A percentile compares a stretch with the other conserved stretches of the same genome.
Conservation (phyloP, 2,888 invertebrate species). For the Selenia dentaria region DNA sequence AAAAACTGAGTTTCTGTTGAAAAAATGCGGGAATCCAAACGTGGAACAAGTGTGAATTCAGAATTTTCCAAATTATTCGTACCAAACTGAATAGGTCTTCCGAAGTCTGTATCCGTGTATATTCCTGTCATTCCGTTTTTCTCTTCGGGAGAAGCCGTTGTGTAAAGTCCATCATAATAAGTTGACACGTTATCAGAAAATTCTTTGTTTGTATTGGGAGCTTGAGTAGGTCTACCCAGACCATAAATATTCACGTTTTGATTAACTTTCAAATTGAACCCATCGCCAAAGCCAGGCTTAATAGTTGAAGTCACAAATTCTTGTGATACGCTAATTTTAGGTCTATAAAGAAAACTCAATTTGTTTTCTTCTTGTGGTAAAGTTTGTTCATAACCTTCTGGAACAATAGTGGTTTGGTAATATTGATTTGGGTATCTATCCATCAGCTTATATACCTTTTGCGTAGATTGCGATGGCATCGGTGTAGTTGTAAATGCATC, state of each 20-base stretch:
- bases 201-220: background rate
- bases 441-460: background rate
- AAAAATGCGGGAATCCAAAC: background rate
- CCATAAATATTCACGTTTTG: slow-evolving; percentile 21
- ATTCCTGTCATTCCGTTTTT: background rate
- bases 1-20: background rate
- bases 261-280: slow-evolving; percentile 12
- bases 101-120: background rate
- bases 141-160: background rate
- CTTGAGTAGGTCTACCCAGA: slow-evolving; percentile 7
- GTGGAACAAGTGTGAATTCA: background rate
- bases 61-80: background rate
- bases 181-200: background rate
- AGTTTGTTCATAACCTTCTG: slow-evolving; percentile 3
- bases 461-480: slow-evolving; percentile 23
- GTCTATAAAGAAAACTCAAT: background rate
- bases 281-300: slow-evolving; percentile 5
- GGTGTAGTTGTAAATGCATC: slow-evolving; percentile 34
- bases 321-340: slow-evolving; percentile 14
- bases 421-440: slow-evolving; percentile 2
- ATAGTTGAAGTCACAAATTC: slow-evolving; percentile 12
- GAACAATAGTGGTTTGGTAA: slow-evolving; percentile 10
- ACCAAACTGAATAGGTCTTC: background rate
- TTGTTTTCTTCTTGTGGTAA: slow-evolving; percentile 1
- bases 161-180: background rate